Percentiles rank a stretch among this genome's conserved stretches.
Evolutionary conservation across 2,888 invertebrate species (phyloP).

Genomic region (Bimastos eiseni): DNA sequence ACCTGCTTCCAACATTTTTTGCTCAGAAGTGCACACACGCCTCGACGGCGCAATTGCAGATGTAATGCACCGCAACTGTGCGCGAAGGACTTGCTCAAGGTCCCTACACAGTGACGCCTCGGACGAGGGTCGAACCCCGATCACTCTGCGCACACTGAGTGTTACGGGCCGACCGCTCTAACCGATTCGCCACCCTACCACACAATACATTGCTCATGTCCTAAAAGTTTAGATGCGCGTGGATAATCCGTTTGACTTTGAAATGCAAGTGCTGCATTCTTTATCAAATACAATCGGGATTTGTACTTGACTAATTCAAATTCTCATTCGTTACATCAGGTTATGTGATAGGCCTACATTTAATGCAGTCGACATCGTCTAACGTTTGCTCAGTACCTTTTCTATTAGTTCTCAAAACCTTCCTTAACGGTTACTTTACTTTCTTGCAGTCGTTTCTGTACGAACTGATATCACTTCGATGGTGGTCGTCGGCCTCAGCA

Average conservation of each 20-base stretch:
- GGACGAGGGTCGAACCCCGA: no score
- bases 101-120: no score
- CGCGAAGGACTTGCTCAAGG: no score
- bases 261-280: neutral
- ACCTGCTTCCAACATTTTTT: no score
- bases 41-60: no score
- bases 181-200: no score
- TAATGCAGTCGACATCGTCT: neutral
- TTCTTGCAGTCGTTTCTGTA: constrained; percentile 47
- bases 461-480: constrained; percentile 53
- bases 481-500: constrained; percentile 55
- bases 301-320: neutral
- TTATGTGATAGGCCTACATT: neutral
- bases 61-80: no score
- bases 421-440: neutral
- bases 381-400: neutral
- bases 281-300: neutral
- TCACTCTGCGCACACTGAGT: no score
- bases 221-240: no score
- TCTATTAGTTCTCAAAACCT: neutral
- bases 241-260: neutral
- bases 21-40: no score
- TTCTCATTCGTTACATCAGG: neutral
- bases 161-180: no score
- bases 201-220: no score